phyloP scores from a whole-genome alignment of 2,113 vertebrate genomes.

The Eulemur macaco region DNA sequence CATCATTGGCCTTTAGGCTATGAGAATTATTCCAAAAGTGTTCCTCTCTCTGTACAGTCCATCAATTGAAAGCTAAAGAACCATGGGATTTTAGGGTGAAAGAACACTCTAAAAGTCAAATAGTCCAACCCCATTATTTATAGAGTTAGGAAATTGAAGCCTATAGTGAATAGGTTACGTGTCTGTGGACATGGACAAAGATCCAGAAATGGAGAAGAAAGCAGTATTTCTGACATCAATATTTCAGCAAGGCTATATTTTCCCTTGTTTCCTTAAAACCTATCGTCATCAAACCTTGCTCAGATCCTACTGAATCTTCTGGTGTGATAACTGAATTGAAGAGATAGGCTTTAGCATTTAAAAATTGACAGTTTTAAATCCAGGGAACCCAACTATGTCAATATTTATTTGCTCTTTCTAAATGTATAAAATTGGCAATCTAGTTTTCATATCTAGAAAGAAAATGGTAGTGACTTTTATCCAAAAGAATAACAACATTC shows the following conservation, averaged over 20 bases:
- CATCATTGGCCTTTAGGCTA: conserved; percentile 65
- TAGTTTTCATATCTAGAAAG: background rate
- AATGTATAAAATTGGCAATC: background rate
- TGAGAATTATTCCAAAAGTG: conserved; percentile 71
- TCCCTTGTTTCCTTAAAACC: background rate
- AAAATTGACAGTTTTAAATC: background rate
- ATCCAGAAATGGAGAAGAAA: conserved; percentile 1
- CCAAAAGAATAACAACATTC: background rate
- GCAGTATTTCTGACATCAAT: background rate
- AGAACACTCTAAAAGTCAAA: conserved; percentile 53
- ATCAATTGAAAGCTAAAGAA: conserved; percentile 51
- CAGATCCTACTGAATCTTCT: background rate
- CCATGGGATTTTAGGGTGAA: conserved; percentile 42
- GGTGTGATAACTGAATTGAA: background rate
- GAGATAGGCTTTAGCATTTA: background rate
- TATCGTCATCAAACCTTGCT: background rate
- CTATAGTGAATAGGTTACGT: conserved; percentile 55
- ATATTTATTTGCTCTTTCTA: background rate
- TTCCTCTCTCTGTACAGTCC: conserved; percentile 56
- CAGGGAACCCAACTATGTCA: background rate
- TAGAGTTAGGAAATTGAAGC: conserved; percentile 51
- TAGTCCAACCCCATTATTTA: conserved; percentile 71
- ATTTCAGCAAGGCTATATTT: background rate
- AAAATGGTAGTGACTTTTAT: background rate
- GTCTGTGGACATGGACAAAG: background rate